Evolutionary conservation across 2,888 invertebrate species (phyloP).

Genomic region (Pomacea canaliculata): DNA sequence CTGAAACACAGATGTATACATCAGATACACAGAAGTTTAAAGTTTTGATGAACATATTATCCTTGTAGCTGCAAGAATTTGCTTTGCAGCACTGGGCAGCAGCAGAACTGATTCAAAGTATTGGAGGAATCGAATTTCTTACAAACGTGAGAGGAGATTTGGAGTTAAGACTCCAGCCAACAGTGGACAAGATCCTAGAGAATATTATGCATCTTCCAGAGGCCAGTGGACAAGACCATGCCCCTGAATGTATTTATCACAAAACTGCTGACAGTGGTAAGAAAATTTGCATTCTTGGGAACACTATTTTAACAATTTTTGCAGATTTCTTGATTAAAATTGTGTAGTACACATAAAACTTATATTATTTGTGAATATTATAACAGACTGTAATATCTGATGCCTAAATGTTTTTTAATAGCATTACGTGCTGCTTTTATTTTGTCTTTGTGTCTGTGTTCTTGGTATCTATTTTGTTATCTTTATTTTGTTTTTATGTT

Average conservation of each 20-base stretch:
- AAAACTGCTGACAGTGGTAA: constrained; percentile 51
- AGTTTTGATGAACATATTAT: too few relatives aligned
- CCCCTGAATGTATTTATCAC: constrained; percentile 63
- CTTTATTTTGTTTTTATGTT: not conserved
- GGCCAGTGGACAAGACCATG: constrained; percentile 41
- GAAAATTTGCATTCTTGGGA: not conserved
- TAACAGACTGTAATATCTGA: too few relatives aligned
- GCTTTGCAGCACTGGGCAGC: constrained; percentile 60
- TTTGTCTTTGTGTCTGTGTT: not conserved
- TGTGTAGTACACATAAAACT: too few relatives aligned
- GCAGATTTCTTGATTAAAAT: too few relatives aligned
- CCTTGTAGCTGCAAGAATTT: too few relatives aligned
- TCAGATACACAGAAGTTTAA: too few relatives aligned
- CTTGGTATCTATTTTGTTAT: not conserved
- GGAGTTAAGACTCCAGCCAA: constrained; percentile 48
- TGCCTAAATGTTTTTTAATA: too few relatives aligned
- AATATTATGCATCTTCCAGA: constrained; percentile 64
- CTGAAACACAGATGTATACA: too few relatives aligned
- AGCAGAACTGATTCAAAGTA: constrained; percentile 59
- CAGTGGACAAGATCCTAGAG: constrained; percentile 64
- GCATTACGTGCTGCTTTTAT: too few relatives aligned
- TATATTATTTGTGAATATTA: too few relatives aligned
- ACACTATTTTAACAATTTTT: too few relatives aligned
- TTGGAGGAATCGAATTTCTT: constrained; percentile 67
- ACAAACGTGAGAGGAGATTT: constrained; percentile 59